Evolutionary conservation across 1,140 invertebrate species (phyloP), one percentile per base, ranked within the genome.

Genomic region (Tetramorium parvispinum): DNA sequence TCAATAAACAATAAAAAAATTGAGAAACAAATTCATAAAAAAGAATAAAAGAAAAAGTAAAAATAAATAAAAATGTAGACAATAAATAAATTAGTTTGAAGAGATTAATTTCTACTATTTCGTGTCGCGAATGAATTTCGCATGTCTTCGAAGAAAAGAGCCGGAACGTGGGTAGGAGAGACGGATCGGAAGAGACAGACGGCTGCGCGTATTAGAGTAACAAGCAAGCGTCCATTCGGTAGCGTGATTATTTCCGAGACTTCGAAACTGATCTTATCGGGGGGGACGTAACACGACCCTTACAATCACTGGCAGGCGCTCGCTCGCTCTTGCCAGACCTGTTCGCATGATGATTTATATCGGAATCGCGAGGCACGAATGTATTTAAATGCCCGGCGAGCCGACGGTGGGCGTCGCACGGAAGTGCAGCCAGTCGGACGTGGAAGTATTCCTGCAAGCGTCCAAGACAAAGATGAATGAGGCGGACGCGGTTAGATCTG

Each of bases 301-400:
- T 59, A 75, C 53, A 46, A 83, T 73, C 68, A 59, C 68, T 27
- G 78, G 63, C 63, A 63, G 59, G 32, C 13, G 73, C 18, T 40
- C 16, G 57, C 46, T 53, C 71, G 71, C 71, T 75, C 71, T 75
- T 40, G 73, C 75, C 43, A 66, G 40, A n/a, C 37, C 37, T 21
- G 32, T 43, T 79, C 46, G 79, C 68, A 73, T 46, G 79, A 73
- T 83, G 79, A 83, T 83, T 83, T 75, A 83, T 83, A 83, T 83
- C 79, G 40, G n/a, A 75, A 83, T 83, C 79, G 68, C 79, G 68
- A 61, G 53, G 68, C 79, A 83, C 68, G 79, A 83, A 83, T 68
- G 68, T 75, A 83, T 83, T 83, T 71, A 83, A 83, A 83, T 75
- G 53, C 53, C 46, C 53, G 68, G 24, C 68, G 49, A 37, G 51